These are phyloP conservation scores for Toxonevra muliebris DNA, from an alignment of 2,888 invertebrate genomes.

Conservation along the genomic window DNA sequence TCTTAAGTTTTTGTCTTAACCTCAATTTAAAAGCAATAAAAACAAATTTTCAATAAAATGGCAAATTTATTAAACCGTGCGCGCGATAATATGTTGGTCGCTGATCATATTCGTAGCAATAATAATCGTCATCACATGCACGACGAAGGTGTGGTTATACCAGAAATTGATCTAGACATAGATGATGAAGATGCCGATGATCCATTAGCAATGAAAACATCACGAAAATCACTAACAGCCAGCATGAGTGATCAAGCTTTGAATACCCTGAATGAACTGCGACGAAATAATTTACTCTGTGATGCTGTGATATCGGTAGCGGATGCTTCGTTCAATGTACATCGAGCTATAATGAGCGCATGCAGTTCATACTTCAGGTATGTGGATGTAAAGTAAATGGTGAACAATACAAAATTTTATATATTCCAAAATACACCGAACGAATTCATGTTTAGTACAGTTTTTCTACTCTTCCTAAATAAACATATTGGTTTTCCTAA, in stretches of 20 bases:
- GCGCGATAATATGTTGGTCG: constrained; percentile 32
- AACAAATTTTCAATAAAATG: constrained; percentile 18
- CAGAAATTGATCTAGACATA: constrained; percentile 30
- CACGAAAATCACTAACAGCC: constrained; percentile 46
- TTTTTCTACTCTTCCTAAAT: too few relatives aligned
- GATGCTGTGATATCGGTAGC: constrained; percentile 85
- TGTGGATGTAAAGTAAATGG: too few relatives aligned
- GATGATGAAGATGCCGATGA: constrained; percentile 39
- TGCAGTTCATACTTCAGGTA: constrained; percentile 93
- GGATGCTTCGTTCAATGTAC: constrained; percentile 86
- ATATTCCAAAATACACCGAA: background rate
- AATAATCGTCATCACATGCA: constrained; percentile 45
- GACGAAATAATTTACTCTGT: constrained; percentile 84
- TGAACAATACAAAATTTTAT: background rate
- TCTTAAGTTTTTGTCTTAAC: too few relatives aligned
- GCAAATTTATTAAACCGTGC: constrained; percentile 34
- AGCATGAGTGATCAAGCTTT: constrained; percentile 86
- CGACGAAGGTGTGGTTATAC: constrained; percentile 44
- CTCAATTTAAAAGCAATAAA: background rate
- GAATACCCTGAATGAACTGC: constrained; percentile 84
- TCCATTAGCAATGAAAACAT: constrained; percentile 25
- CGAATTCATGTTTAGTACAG: background rate
- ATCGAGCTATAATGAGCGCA: constrained; percentile 85
- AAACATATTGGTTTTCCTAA: too few relatives aligned
- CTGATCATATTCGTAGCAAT: constrained; percentile 41